Conservation (phyloP, 2,888 invertebrate species). For the Drosophila prostipennis region DNA sequence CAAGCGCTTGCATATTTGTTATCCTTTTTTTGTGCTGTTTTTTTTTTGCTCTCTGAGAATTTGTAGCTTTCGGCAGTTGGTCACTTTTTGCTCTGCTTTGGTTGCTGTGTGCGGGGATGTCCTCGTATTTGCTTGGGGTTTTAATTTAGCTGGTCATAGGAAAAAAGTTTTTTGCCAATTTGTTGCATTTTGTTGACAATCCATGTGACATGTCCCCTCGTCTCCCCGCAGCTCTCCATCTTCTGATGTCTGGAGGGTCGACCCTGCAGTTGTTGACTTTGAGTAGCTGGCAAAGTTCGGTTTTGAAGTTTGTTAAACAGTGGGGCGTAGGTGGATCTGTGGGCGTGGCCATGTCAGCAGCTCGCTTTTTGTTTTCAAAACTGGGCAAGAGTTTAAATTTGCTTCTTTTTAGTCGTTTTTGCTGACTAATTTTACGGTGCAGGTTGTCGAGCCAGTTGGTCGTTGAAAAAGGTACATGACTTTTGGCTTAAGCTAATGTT, state of each 20-base stretch:
- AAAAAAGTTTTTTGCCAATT: conserved; percentile 69
- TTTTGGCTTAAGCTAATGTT: conserved; percentile 12
- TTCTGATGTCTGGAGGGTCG: conserved; percentile 32
- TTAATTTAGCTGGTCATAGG: conserved; percentile 66
- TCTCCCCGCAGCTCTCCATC: conserved; percentile 43
- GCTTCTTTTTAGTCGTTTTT: conserved; percentile 8
- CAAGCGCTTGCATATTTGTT: conserved; percentile 63
- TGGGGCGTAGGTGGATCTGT: conserved; percentile 46
- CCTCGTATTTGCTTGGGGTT: conserved; percentile 64
- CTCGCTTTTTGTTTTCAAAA: conserved; percentile 34
- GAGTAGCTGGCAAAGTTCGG: conserved; percentile 63
- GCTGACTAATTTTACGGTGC: conserved; percentile 32
- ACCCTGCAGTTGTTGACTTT: conserved; percentile 62
- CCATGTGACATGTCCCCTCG: conserved; percentile 54
- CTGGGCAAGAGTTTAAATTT: conserved; percentile 9
- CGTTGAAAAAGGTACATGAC: conserved; percentile 9
- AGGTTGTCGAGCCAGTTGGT: conserved; percentile 18
- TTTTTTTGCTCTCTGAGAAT: conserved; percentile 31
- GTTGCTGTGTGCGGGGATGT: conserved; percentile 25
- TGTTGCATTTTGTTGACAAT: conserved; percentile 70
- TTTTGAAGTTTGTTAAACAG: conserved; percentile 60
- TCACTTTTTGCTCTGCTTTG: conserved; percentile 41
- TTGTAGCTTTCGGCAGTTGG: conserved; percentile 33
- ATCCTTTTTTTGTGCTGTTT: conserved; percentile 11
- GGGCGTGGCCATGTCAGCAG: conserved; percentile 44